These are phyloP conservation scores for Dendroctonus valens DNA, from an alignment of 1,140 invertebrate genomes.

Conservation along the genomic window DNA sequence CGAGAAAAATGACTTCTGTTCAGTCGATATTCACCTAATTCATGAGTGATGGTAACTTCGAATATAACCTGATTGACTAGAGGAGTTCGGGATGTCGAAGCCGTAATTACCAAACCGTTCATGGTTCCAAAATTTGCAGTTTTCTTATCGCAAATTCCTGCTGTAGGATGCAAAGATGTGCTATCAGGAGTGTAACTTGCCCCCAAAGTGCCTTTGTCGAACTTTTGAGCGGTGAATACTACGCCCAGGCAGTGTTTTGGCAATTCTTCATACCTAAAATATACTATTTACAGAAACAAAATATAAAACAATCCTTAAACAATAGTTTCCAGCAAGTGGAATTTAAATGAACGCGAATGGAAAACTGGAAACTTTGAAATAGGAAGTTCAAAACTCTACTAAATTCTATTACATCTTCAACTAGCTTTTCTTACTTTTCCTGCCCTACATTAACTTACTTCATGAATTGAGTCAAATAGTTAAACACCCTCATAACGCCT, in stretches of 20 bases:
- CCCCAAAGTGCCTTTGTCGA: constrained; percentile 34
- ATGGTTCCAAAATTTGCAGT: neutral
- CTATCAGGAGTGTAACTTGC: constrained; percentile 35
- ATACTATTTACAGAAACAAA: constrained; percentile 36
- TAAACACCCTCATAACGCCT: neutral
- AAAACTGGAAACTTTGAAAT: too few relatives aligned
- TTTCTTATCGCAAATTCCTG: constrained; percentile 13
- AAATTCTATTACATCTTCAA: too few relatives aligned
- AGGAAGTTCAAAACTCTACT: too few relatives aligned
- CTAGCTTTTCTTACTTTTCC: neutral
- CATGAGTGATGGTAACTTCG: constrained; percentile 25
- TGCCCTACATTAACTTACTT: neutral
- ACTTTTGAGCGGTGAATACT: constrained; percentile 36
- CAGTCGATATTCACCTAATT: constrained; percentile 9
- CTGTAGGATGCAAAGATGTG: neutral
- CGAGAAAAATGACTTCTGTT: neutral
- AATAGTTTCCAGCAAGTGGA: too few relatives aligned
- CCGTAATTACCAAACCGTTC: constrained; percentile 19
- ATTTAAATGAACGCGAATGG: too few relatives aligned
- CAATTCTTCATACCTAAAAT: constrained; percentile 42
- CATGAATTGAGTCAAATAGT: constrained; percentile 18
- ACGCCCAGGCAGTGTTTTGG: constrained; percentile 42
- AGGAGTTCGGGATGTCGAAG: neutral
- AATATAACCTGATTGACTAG: constrained; percentile 18
- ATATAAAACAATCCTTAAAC: constrained; percentile 32